Conservation (phyloP, 64 coral and sea anemone genomes). For the Montipora capricornis region DNA sequence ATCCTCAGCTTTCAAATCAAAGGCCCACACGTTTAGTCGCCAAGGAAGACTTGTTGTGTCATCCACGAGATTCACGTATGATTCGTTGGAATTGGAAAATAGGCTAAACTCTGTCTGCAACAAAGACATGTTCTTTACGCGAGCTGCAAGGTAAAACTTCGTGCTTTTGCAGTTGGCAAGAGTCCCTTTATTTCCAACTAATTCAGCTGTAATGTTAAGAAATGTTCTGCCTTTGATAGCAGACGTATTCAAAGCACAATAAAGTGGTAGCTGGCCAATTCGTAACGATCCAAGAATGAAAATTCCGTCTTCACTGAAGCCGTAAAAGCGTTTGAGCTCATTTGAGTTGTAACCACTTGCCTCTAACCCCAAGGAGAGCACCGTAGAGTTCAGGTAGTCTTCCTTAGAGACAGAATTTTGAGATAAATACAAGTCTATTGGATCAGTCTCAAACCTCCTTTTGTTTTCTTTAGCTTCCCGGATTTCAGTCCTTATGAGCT, state of each 20-base stretch:
- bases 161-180: slow-evolving; percentile 9
- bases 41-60: slow-evolving; percentile 28
- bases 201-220: slow-evolving; percentile 22
- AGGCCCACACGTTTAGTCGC: slow-evolving; percentile 43
- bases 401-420: slow-evolving; percentile 18
- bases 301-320: background rate
- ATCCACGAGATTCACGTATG: slow-evolving; percentile 39
- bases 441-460: slow-evolving; percentile 36
- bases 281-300: slow-evolving; percentile 7
- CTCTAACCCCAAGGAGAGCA: slow-evolving; percentile 27
- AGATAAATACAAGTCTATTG: slow-evolving; percentile 14
- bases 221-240: slow-evolving; percentile 7
- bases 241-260: slow-evolving; percentile 27
- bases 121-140: slow-evolving; percentile 8
- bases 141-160: slow-evolving; percentile 35
- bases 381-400: background rate
- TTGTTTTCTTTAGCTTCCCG: background rate
- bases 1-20: slow-evolving; percentile 25
- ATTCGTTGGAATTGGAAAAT: background rate
- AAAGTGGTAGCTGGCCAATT: slow-evolving; percentile 26
- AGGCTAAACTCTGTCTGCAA: background rate
- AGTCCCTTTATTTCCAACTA: slow-evolving; percentile 7
- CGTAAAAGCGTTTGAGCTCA: slow-evolving; percentile 13
- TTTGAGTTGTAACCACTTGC: slow-evolving; percentile 18
- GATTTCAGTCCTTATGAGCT: background rate